Base-by-base conservation (phyloP, 2,797 vertebrate genomes). In the Notolepis coatsorum region DNA sequence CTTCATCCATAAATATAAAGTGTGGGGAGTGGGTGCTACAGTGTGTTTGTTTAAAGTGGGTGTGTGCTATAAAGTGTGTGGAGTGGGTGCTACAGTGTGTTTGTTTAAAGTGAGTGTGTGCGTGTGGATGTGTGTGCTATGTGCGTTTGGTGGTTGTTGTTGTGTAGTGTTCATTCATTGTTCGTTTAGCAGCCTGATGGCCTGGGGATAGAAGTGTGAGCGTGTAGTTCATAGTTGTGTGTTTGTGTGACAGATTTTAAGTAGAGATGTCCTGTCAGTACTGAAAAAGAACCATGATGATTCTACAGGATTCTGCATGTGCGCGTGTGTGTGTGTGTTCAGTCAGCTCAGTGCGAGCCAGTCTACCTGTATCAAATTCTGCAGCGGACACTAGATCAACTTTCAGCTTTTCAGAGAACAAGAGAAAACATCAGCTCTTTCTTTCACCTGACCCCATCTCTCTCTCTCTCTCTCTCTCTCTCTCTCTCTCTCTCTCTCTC, bases 311-410 rank as follows among this genome's bases (percentile, higher is more conserved):
- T 10, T 73, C 53, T 13, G 35, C 25, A 31, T n/a, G 41, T 43
- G 42, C 33, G 46, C 39, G 35, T 27, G 35, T 49, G 25, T 50
- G 51, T 38, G 61, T 31, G 50, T 30, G 61, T 47, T n/a, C n/a
- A n/a, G n/a, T n/a, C n/a, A n/a, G n/a, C n/a, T n/a, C n/a, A n/a
- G 41, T 51, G 53, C 33, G 43, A 23, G 9, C 15, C n/a, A 7
- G 4, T 51, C 54, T 18, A 56, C 55, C 17, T 17, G 54, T 85
- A 88, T 93, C 90, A 91, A 87, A 92, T 92, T 91, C 80, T 91
- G 88, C 91, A 81, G 72, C 73, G 75, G 61, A 71, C 75, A 82
- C 82, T 66, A 73, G 75, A 87, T 91, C 65, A 52, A 46, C 68
- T 89, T 88, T 76, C 84, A 85, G 60, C 64, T 41, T 75, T 73